Evolutionary conservation across 35 echinoderm and acorn worm genomes (phyloP), one percentile per base, ranked within the genome.

Genomic region (Ophioderma brevispina): DNA sequence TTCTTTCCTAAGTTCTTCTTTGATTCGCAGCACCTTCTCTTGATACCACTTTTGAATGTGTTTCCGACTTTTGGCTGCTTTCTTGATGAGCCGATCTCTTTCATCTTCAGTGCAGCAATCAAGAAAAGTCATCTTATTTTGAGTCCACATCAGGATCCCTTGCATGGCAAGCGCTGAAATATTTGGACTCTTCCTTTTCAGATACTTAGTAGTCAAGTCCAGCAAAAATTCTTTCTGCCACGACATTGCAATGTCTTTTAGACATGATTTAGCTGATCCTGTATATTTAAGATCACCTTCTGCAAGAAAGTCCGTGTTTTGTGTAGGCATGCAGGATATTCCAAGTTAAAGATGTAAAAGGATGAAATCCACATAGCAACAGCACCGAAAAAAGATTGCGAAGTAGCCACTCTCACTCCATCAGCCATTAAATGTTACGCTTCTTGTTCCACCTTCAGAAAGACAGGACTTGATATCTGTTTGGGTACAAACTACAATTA

Each of bases 111-210:
- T 15, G 59, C 76, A 63, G 38, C 35, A 34, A 64, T 87, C 77
- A 0, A 92, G 35, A 75, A 63, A 87, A 0, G 87, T 41, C 13
- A 37, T 87, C 40, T 92, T 92, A 39, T 92, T 87, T 76, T 82
- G 86, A 31, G 81, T 82, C 92, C 86, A 89, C 35, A 94, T 34
- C 0, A 94, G 64, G 0, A 94, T 59, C 39, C 92, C 86, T 41
- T 94, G 85, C 86, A 89, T 89, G 17, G 92, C 49, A 50, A 92
- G 50, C 5, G 81, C 42, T n/a, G 79, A 84, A 10, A 88, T 88
- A 35, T 94, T 94, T 33, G 88, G 92, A 25, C 81, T 90, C 40
- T 87, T 92, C 35, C 85, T 85, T 55, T 86, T 90, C 1, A 94
- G 81, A 33, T n/a, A n/a, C n/a, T n/a, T n/a, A n/a, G n/a, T 91